Conservation (phyloP, 2,113 vertebrate genomes). For the Barnardius zonarius region DNA sequence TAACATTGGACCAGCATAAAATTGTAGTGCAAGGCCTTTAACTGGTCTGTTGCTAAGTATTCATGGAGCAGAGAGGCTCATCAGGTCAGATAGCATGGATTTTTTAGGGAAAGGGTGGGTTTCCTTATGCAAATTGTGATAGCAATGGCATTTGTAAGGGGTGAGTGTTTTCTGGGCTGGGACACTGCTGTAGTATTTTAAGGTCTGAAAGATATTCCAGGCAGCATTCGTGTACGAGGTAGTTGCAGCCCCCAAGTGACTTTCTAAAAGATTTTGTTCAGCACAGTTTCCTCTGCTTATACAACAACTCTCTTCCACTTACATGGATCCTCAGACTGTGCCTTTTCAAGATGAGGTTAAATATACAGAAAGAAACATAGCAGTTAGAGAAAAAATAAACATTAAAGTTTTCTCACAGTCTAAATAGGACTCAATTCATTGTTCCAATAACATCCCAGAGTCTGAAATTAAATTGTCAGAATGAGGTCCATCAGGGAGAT, state of each 20-base stretch:
- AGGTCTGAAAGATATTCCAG: neutral
- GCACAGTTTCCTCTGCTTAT: neutral
- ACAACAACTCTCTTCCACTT: neutral
- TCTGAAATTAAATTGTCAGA: neutral
- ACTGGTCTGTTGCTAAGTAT: neutral
- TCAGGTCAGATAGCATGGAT: neutral
- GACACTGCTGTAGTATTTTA: neutral
- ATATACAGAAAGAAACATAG: neutral
- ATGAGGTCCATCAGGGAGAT: neutral
- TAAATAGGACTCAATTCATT: neutral
- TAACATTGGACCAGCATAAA: neutral
- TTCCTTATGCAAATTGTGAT: neutral
- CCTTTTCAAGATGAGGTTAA: neutral
- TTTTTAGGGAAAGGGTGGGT: neutral
- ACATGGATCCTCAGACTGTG: neutral
- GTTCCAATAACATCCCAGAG: neutral
- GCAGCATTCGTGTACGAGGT: neutral
- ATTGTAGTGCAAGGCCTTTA: neutral
- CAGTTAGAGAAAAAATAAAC: neutral
- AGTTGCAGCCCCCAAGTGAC: neutral
- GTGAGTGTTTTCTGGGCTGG: neutral
- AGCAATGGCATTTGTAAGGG: neutral
- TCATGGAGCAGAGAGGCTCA: neutral
- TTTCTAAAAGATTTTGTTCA: neutral
- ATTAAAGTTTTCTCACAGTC: neutral